Evolutionary conservation across 2,113 vertebrate genomes (phyloP), one percentile per base, ranked within the genome.

Genomic region (Seriola rivoliana): DNA sequence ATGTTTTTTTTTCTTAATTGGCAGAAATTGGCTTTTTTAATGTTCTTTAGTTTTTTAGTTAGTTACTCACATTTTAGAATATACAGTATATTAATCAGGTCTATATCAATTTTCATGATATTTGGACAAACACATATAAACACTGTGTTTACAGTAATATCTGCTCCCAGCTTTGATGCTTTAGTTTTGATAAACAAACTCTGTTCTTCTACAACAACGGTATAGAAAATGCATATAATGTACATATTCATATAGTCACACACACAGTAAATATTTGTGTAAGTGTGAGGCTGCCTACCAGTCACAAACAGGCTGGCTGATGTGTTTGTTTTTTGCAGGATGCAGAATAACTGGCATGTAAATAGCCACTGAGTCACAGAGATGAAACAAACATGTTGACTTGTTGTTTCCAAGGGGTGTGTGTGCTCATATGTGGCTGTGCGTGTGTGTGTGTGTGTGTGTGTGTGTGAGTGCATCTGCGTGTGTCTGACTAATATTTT

Each of bases 311-410:
- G 12, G 8, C 4, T 44, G 66, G 46, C 54, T 75, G 63, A 3
- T 79, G 59, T 75, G 85, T 63, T 84, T 82, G 73, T 76, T 79
- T 59, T 87, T 60, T 13, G 46, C 75, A 40, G 32, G 2, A 17
- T 9, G 34, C 69, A 85, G 52, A 73, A 46, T 77, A 62, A 80
- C 60, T 55, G 32, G 19, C 8, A 38, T 86, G 82, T 74, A 81
- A 88, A 83, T 58, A 87, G 36, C 16, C 46, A 65, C 34, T 46
- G 83, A 83, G 54, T 87, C 62, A 82, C 58, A 65, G 32, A 81
- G 48, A 86, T 72, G 60, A 77, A 83, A 89, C 82, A 94, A 93
- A 94, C 91, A 93, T 93, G 92, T 93, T 93, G 92, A 93, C 90
- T 87, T 91, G 80, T 90, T 92, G 89, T 87, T 86, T 82, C 60